Conservation (phyloP, 2,797 vertebrate genomes). For the Sternarchorhynchus goeldii region DNA sequence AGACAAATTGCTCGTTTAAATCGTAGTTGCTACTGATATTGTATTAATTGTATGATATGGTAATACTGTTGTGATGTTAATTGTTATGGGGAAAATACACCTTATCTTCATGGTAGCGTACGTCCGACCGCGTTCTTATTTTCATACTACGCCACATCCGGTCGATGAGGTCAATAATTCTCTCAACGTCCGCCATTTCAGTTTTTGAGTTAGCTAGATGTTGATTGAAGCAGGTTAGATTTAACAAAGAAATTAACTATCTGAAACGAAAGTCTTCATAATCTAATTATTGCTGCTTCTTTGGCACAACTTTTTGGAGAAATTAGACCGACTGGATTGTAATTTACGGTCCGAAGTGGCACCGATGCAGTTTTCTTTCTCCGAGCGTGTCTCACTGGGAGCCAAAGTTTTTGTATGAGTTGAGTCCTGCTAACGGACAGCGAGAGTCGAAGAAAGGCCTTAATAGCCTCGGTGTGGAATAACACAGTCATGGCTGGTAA, state of each 20-base stretch:
- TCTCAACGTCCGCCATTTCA: slow-evolving; percentile 76
- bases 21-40: too few relatives aligned
- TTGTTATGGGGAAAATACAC: background rate
- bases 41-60: too few relatives aligned
- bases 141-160: slow-evolving; percentile 66
- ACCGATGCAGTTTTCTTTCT: slow-evolving; percentile 69
- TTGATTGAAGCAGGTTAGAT: background rate
- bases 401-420: slow-evolving; percentile 80
- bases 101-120: background rate
- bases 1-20: too few relatives aligned
- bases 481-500: slow-evolving; percentile 87
- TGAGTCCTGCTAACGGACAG: slow-evolving; percentile 73
- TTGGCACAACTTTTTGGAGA: background rate
- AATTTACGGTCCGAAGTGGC: slow-evolving; percentile 23
- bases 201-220: slow-evolving; percentile 59
- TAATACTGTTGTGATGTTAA: too few relatives aligned
- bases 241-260: background rate
- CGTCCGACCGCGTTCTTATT: background rate
- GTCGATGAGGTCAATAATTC: slow-evolving; percentile 75
- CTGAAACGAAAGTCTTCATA: background rate
- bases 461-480: slow-evolving; percentile 64
- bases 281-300: background rate
- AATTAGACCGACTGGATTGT: background rate
- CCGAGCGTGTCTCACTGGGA: slow-evolving; percentile 69
- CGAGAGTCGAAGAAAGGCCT: slow-evolving; percentile 72